phyloP scores from a whole-genome alignment of 2,888 invertebrate genomes.

The Phytoseiulus persimilis region DNA sequence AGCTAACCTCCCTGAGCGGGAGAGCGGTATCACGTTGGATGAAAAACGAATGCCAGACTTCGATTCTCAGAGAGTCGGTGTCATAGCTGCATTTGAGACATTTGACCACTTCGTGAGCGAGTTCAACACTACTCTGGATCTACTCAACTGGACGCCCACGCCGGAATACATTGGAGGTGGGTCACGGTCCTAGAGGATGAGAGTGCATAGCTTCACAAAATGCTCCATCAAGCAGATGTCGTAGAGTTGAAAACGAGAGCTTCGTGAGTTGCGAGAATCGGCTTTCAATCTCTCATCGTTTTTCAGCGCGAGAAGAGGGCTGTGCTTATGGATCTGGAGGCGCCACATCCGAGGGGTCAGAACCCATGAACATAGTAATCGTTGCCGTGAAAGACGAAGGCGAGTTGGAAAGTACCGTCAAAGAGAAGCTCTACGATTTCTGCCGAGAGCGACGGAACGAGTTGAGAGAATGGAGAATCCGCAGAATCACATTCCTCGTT shows the following conservation, averaged over 20 bases:
- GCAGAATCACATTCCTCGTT: conserved; percentile 80
- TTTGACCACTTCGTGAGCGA: conserved; percentile 68
- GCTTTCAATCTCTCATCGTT: not conserved
- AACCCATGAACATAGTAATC: conserved; percentile 51
- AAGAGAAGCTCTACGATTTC: conserved; percentile 48
- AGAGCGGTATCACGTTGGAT: not conserved
- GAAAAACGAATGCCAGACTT: not conserved
- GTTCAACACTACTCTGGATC: not conserved
- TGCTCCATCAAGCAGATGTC: too few species aligned
- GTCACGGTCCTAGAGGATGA: not conserved
- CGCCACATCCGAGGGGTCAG: conserved; percentile 41
- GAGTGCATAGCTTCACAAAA: too few species aligned
- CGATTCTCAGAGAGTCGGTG: conserved; percentile 72
- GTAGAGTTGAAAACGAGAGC: too few species aligned
- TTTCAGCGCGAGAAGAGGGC: not conserved
- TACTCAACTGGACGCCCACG: conserved; percentile 8
- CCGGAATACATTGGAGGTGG: not conserved
- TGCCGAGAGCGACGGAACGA: conserved; percentile 43
- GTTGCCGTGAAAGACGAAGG: conserved; percentile 47
- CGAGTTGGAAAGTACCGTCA: conserved; percentile 47
- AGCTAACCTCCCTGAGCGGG: not conserved
- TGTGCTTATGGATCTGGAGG: not conserved
- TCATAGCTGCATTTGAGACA: conserved; percentile 81
- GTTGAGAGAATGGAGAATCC: conserved; percentile 63
- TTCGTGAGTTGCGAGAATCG: not conserved